These are phyloP conservation scores for Cryptomyrus ogoouensis DNA, from an alignment of 2,113 vertebrate species.

Conservation along the genomic window DNA sequence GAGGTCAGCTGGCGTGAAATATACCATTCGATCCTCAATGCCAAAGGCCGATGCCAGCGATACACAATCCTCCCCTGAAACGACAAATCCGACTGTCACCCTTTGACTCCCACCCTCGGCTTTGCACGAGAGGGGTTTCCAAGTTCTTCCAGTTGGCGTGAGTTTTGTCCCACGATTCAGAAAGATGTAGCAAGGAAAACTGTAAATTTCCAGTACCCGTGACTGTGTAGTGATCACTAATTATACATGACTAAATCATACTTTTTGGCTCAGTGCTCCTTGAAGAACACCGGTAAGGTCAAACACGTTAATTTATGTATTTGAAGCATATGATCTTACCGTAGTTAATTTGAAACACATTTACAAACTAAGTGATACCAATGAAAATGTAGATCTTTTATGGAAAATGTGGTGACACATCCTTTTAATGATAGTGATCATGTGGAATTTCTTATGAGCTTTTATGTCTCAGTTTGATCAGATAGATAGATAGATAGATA, in stretches of 20 bases:
- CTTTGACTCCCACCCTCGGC: neutral
- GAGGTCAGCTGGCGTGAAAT: neutral
- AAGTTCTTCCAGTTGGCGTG: neutral
- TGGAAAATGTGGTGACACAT: neutral
- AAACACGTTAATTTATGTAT: neutral
- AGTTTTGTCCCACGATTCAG: neutral
- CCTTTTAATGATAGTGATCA: neutral
- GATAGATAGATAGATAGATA: neutral
- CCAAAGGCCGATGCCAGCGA: neutral
- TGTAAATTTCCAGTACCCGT: neutral
- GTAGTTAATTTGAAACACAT: neutral
- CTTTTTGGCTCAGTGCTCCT: neutral
- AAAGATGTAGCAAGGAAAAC: neutral
- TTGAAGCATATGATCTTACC: neutral
- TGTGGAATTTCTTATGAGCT: neutral
- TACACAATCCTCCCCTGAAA: neutral
- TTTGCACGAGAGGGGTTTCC: neutral
- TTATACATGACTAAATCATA: neutral
- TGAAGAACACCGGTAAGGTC: neutral
- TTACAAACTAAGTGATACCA: neutral
- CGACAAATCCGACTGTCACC: neutral
- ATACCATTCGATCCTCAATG: neutral
- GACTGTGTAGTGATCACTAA: neutral
- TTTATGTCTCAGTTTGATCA: neutral
- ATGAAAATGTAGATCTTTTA: neutral